A percentile compares a stretch with the other conserved stretches of the same genome.
These are phyloP conservation scores for Clitarchus hookeri DNA, from an alignment of 2,888 invertebrate genomes.

Conservation along the genomic window DNA sequence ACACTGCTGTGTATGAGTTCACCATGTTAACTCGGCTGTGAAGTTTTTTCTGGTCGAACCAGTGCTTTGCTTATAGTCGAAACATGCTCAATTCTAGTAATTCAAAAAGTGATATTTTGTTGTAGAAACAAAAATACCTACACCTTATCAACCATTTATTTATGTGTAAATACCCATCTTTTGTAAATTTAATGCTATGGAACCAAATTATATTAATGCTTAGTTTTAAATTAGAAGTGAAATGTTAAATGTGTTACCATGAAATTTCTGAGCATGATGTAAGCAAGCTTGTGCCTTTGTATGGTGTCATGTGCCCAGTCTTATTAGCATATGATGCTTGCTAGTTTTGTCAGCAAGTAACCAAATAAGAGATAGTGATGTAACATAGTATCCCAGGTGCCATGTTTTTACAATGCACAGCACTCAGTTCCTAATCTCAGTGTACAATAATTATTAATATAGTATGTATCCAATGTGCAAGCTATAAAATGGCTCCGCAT, in stretches of 20 bases:
- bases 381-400: not conserved
- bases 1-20: not conserved
- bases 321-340: not conserved
- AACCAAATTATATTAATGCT: not conserved
- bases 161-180: not conserved
- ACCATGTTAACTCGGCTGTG: constrained; percentile 7
- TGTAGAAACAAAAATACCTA: too few relatives aligned
- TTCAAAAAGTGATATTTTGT: not conserved
- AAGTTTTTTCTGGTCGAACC: constrained; percentile 9
- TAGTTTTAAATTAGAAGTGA: not conserved
- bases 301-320: not conserved
- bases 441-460: constrained; percentile 8
- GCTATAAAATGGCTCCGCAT: not conserved
- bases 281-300: not conserved
- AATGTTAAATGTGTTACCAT: not conserved
- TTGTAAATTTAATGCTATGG: not conserved
- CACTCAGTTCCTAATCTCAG: constrained; percentile 2
- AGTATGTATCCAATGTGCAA: not conserved
- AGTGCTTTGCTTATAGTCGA: constrained; percentile 3
- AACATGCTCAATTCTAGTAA: not conserved
- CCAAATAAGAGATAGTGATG: not conserved
- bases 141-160: not conserved
- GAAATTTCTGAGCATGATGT: not conserved
- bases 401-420: not conserved
- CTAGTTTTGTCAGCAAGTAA: not conserved